Conservation (phyloP, 2,113 vertebrate genomes). For the Bostrychus sinensis region DNA sequence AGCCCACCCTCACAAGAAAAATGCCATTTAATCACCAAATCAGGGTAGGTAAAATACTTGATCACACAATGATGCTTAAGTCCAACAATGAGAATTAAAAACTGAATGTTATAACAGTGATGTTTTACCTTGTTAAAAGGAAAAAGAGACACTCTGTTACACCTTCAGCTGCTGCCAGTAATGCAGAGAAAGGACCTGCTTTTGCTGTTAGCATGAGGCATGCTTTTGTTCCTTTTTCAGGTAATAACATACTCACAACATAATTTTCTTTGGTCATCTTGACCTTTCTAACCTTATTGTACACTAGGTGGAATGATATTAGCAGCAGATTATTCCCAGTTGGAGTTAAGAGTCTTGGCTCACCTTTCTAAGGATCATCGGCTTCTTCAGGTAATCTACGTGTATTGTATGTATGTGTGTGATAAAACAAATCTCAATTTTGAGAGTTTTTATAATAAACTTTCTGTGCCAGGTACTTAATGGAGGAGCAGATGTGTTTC, state of each 20-base stretch:
- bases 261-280: not conserved
- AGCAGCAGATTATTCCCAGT: slow-evolving; percentile 95
- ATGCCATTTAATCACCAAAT: slow-evolving; percentile 26
- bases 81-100: not conserved
- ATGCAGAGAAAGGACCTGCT: slow-evolving; percentile 71
- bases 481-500: slow-evolving; percentile 89
- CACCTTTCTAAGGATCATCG: slow-evolving; percentile 87
- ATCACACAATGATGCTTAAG: not conserved
- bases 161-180: slow-evolving; percentile 24
- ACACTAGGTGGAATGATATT: slow-evolving; percentile 89
- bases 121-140: slow-evolving; percentile 41
- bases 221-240: slow-evolving; percentile 93
- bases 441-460: not conserved
- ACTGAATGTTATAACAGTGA: not conserved
- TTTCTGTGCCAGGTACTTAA: slow-evolving; percentile 82
- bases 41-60: slow-evolving; percentile 52
- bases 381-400: slow-evolving; percentile 78
- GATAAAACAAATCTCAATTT: not conserved
- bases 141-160: slow-evolving; percentile 43
- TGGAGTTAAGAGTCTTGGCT: slow-evolving; percentile 93
- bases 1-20: slow-evolving; percentile 83
- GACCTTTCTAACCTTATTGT: not conserved
- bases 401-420: no score
- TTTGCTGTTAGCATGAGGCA: slow-evolving; percentile 96
- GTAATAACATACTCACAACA: slow-evolving; percentile 70